Evolutionary conservation across 2,888 invertebrate genomes (phyloP), one percentile per base, ranked within the genome.

Genomic region (Aethes cnicana): DNA sequence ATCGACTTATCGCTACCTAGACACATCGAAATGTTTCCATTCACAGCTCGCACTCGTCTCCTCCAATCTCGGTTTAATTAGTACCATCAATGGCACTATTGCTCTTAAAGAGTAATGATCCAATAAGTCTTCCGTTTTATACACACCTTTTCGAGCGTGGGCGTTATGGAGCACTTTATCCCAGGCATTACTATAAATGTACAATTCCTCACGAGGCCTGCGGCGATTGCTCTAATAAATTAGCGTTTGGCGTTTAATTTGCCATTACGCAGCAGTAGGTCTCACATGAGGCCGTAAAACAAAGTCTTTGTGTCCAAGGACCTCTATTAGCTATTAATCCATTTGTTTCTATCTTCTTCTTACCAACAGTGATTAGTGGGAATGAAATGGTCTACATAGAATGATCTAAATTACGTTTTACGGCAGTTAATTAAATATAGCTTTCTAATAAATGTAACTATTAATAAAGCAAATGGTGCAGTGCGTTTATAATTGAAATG

Each of bases 201-300:
- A 37, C 44, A 17, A n/a, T 30, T 52, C 39, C 46, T 39, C 33
- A 20, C 42, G 54, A 39, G 42, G 66, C 69, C 67, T 49, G 61
- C 53, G 44, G 72, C 69, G 60, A 62, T 64, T 64, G 59, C 56
- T 58, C 47, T 64, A 64, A 60, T 72, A 72, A 73, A 74, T 74
- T 69, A 68, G 63, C 61, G 48, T 59, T 49, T 68, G 68, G 65
- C 72, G 62, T 72, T 71, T 72, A 72, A 74, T 72, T 72, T 70
- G 72, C 71, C 62, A 69, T 71, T 69, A 61, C 66, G 62, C 73
- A 68, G 70, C 69, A 72, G 72, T 73, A 52, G 66, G 66, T 68
- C 66, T 59, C 52, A 52, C 53, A 53, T 43, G 32, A 44, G 54
- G 55, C 61, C 67, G 66, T 72, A 67, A 66, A 67, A 64, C 59